These are phyloP conservation scores for Hartigia nigra DNA, from an alignment of 2,888 invertebrate genomes.

Conservation along the genomic window DNA sequence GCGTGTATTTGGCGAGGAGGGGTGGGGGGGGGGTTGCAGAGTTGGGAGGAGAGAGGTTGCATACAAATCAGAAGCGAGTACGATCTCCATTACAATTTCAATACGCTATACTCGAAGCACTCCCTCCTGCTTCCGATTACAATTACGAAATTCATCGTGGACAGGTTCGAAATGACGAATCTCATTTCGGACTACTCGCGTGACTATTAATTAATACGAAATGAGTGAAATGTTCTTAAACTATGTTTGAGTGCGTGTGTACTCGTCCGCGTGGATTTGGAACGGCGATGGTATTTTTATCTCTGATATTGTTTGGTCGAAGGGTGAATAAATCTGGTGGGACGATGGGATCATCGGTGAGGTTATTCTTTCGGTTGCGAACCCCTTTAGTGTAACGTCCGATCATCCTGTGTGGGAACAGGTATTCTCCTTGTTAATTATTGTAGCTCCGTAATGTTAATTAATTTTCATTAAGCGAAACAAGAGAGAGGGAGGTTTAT, in stretches of 20 bases:
- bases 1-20: not conserved
- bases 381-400: not conserved
- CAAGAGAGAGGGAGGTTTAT: constrained; percentile 2
- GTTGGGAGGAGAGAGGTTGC: not conserved
- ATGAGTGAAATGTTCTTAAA: not conserved
- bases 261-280: no score
- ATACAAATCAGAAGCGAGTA: constrained; percentile 12
- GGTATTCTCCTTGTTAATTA: constrained; percentile 8
- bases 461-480: constrained; percentile 26
- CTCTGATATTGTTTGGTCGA: not conserved
- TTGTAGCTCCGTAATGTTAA: constrained; percentile 21
- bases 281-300: no score
- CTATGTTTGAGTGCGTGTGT: not conserved
- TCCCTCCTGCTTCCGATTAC: not conserved
- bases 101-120: not conserved
- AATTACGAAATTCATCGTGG: no score
- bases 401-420: not conserved
- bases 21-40: no score
- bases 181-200: no score
- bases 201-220: not conserved
- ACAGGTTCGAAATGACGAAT: no score
- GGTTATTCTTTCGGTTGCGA: not conserved
- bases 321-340: not conserved
- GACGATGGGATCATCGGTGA: not conserved
- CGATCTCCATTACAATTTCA: constrained; percentile 1